Evolutionary conservation across 2,113 vertebrate species (phyloP).

Genomic region (Rafetus swinhoei): DNA sequence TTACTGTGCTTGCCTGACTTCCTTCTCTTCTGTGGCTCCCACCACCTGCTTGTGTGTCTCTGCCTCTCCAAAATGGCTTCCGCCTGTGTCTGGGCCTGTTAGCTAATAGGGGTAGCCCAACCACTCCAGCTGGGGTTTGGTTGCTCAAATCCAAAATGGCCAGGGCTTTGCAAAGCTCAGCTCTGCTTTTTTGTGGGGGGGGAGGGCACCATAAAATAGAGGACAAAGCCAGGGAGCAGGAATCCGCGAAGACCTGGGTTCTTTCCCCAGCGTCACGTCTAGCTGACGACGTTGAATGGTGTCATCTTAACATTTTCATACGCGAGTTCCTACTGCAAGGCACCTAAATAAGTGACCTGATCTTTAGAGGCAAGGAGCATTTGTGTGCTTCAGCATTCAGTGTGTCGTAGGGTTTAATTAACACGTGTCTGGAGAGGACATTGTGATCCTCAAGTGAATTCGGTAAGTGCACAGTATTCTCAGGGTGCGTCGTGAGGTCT

Average conservation of each 20-base stretch:
- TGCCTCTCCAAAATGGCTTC: not conserved
- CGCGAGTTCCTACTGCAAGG: not conserved
- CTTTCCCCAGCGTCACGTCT: not conserved
- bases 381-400: not conserved
- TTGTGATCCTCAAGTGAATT: not conserved
- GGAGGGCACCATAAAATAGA: not conserved
- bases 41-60: fast-evolving
- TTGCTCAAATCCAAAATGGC: conserved; percentile 32
- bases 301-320: not conserved
- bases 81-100: not conserved
- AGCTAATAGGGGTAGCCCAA: not conserved
- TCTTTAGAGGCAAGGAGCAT: fast-evolving
- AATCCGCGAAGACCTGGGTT: not conserved
- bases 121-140: not conserved
- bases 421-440: not conserved
- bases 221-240: not conserved
- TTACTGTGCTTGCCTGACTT: not conserved
- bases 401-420: not conserved
- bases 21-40: not conserved
- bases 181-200: fast-evolving
- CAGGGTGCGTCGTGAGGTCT: not conserved
- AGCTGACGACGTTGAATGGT: fast-evolving
- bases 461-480: fast-evolving
- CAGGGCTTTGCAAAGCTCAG: conserved; percentile 24
- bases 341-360: not conserved